Base-by-base conservation (phyloP, 2,113 vertebrate species). In the Chaetura pelagica region DNA sequence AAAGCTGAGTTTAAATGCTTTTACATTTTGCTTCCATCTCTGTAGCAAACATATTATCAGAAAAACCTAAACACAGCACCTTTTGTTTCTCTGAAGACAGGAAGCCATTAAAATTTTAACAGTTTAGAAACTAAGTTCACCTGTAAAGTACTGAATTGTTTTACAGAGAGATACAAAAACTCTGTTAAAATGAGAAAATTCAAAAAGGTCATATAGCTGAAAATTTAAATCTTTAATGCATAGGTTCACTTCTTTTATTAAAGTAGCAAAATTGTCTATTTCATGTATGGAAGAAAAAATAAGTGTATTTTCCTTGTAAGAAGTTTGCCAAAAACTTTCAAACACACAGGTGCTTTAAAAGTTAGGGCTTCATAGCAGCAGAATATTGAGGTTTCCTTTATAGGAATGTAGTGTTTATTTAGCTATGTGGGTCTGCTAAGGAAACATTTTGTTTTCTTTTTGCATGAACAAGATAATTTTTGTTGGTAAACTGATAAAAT, bases 81-180 rank as follows among this genome's bases (percentile, higher is more conserved):
- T 97, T 96, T 96, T 95, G 38, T 93, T 93, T 96, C 96, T 97
- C 96, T 74, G 77, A 95, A 98, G 96, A 94, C 51, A 81, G 58
- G 79, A 83, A 96, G 9, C 79, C 87, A 98, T 98, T 96, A 98
- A 98, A 96, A 89, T 98, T 97, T 98, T 96, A 98, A 96, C 94
- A 92, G 95, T 78, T 95, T 77, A 93, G 89, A 96, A 97, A 85
- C 94, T 83, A 96, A 96, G 97, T 97, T 96, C 96, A 95, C 94
- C 80, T 97, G 76, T 73, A 95, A 82, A 97, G 89, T 52, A 62
- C 51, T 59, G 90, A 98, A 94, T 97, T 94, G 66, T 87, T 97
- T 97, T 96, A 96, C 54, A 32, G 64, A 83, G 92, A 93, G 63
- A 63, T 92, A 85, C 69, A 96, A 95, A 96, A 95, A 96, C n/a